Percentiles rank a stretch among this genome's conserved stretches.
phyloP scores from a whole-genome alignment of 1,140 invertebrate species.

The Panulirus ornatus region DNA sequence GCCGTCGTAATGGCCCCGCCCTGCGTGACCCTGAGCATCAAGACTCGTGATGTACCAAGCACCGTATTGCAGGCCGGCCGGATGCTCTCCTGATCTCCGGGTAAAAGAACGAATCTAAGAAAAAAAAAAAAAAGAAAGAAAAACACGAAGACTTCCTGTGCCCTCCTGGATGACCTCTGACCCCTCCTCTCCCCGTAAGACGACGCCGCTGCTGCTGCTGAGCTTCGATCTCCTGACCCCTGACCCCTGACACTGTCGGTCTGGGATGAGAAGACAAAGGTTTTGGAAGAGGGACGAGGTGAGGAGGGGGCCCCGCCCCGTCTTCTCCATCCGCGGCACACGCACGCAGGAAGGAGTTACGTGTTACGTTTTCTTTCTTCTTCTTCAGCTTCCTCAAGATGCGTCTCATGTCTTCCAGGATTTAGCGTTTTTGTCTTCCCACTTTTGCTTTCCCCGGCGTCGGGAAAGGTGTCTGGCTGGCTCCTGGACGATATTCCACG shows the following conservation, averaged over 20 bases:
- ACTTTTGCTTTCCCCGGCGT: no score
- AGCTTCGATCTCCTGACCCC: not conserved
- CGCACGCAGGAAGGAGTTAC: conserved; percentile 1
- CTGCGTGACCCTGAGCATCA: no score
- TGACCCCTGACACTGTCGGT: not conserved
- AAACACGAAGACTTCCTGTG: not conserved
- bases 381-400: not conserved
- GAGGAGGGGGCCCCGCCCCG: no score
- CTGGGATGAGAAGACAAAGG: not conserved
- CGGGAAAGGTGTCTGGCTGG: no score
- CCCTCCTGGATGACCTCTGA: not conserved
- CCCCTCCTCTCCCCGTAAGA: not conserved
- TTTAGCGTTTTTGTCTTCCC: no score
- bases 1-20: no score
- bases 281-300: no score
- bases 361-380: not conserved
- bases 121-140: not conserved
- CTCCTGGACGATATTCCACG: no score
- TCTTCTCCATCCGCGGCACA: no score
- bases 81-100: conserved; percentile 21
- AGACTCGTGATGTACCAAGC: not conserved
- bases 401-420: no score
- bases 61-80: not conserved
- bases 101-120: no score
- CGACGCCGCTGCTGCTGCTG: no score